Percentiles rank a stretch among this genome's conserved stretches.
Conservation (phyloP, 2,888 invertebrate species). For the Lamproptera curius region DNA sequence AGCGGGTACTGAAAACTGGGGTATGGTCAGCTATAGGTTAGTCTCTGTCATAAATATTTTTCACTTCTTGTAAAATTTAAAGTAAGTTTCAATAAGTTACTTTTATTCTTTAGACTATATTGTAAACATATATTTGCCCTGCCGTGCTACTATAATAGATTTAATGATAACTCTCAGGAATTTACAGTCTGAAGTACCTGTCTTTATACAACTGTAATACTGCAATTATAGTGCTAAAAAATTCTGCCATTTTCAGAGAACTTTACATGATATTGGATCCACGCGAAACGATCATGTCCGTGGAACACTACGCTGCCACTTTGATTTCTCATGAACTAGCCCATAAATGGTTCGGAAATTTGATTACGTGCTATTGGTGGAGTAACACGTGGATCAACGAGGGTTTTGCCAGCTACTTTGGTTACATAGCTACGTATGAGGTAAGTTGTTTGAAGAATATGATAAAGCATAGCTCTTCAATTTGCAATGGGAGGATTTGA, state of each 20-base stretch:
- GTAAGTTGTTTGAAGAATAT: conserved; percentile 32
- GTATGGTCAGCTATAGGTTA: conserved; percentile 72
- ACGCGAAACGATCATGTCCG: conserved; percentile 56
- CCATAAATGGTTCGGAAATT: conserved; percentile 90
- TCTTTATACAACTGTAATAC: no score
- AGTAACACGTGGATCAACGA: conserved; percentile 85
- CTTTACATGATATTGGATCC: conserved; percentile 53
- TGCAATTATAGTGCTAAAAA: no score
- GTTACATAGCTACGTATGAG: conserved; percentile 75
- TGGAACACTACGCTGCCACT: conserved; percentile 69
- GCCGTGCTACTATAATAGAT: no score
- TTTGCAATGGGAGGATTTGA: no score
- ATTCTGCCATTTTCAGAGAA: conserved; percentile 63
- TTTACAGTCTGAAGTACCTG: no score
- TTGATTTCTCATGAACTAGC: conserved; percentile 78
- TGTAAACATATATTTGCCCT: no score
- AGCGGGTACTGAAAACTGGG: conserved; percentile 72
- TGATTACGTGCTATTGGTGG: conserved; percentile 86
- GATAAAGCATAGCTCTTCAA: no score
- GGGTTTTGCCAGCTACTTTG: conserved; percentile 84
- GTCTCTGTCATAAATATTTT: conserved; percentile 10
- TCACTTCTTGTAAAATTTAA: no score
- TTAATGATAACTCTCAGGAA: no score
- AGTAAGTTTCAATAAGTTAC: no score
- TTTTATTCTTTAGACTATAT: no score